Percentiles rank a stretch among this genome's conserved stretches.
Conservation (phyloP, 2,113 vertebrate species). For the Grammomys dolichurus region DNA sequence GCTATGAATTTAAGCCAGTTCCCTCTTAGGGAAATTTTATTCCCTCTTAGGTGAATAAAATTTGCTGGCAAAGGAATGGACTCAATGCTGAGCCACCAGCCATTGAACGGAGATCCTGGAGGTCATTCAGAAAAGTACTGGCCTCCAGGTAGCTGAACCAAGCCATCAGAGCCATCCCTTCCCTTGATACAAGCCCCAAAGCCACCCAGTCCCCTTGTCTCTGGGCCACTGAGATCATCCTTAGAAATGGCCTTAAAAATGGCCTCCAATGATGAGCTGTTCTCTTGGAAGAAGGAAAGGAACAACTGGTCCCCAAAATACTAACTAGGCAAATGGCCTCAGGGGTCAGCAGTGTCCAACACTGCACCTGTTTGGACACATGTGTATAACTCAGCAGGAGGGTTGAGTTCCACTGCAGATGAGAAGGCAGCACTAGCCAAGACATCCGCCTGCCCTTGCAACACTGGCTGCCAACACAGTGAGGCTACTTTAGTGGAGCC, state of each 20-base stretch:
- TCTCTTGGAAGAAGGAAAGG: not conserved
- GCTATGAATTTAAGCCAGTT: constrained; percentile 15
- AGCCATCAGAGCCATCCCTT: not conserved
- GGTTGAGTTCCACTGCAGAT: not conserved
- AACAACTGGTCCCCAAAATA: not conserved
- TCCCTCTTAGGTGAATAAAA: not conserved
- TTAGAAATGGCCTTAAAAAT: not conserved
- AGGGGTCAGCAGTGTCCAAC: not conserved
- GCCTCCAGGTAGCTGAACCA: not conserved
- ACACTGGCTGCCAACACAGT: not conserved
- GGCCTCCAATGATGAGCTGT: not conserved
- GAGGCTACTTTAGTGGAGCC: not conserved
- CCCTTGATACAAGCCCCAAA: not conserved
- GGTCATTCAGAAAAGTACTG: not conserved
- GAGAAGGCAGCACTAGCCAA: not conserved
- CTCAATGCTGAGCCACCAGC: not conserved
- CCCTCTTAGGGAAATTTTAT: not conserved
- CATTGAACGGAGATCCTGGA: not conserved
- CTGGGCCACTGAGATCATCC: not conserved
- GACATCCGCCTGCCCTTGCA: not conserved
- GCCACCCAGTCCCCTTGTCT: not conserved
- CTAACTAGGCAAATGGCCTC: not conserved
- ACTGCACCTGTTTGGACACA: not conserved
- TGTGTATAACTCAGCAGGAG: not conserved
- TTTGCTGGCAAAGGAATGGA: not conserved